These are phyloP conservation scores for Eurosta solidaginis DNA, from an alignment of 1,140 invertebrate species.

Conservation along the genomic window DNA sequence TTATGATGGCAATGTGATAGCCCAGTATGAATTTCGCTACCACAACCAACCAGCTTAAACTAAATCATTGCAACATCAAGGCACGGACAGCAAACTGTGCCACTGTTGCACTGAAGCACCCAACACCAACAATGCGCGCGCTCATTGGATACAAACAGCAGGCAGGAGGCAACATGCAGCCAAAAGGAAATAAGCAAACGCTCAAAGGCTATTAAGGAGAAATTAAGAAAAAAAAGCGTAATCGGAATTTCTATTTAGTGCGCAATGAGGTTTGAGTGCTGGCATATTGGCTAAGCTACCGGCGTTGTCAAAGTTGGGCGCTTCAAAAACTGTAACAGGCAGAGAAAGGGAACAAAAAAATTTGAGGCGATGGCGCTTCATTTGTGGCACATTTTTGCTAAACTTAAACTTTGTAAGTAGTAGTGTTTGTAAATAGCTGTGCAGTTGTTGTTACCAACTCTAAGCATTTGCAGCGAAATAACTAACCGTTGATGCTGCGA, in stretches of 20 bases:
- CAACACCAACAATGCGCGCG: background rate
- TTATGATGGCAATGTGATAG: constrained; percentile 26
- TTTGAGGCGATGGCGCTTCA: background rate
- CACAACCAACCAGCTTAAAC: background rate
- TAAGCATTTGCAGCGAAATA: too few species aligned
- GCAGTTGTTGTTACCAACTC: too few species aligned
- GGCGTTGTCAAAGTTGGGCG: background rate
- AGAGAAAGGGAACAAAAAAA: constrained; percentile 1
- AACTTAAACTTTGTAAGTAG: too few species aligned
- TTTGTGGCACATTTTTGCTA: background rate
- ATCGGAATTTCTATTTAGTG: background rate
- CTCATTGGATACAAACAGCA: background rate
- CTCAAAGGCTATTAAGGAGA: constrained; percentile 23
- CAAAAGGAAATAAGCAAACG: background rate
- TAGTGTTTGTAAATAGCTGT: too few species aligned
- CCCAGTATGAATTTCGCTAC: background rate
- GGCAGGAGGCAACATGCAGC: too few species aligned
- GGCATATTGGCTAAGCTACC: background rate
- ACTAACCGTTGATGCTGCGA: background rate
- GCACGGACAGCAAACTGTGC: background rate
- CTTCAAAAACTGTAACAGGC: background rate
- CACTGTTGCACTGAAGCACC: background rate
- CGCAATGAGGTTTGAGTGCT: background rate
- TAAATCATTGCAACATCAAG: background rate
- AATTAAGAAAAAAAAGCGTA: constrained; percentile 17